These are phyloP conservation scores for Solea solea DNA, from an alignment of 2,113 vertebrate genomes.

Conservation along the genomic window DNA sequence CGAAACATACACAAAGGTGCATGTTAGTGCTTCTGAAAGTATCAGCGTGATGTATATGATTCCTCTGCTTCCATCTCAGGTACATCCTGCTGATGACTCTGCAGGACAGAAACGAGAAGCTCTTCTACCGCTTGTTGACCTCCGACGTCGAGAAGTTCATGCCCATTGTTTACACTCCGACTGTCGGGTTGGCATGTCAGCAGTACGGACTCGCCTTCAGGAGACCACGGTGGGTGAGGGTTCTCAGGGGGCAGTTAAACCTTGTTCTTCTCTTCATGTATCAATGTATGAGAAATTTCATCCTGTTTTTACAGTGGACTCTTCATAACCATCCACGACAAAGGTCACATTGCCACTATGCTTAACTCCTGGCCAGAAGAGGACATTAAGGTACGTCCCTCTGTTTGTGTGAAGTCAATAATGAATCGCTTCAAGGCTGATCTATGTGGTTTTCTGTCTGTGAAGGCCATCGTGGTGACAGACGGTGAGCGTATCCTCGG, in stretches of 20 bases:
- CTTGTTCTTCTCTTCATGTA: too few relatives aligned
- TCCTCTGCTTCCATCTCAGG: constrained; percentile 68
- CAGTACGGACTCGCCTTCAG: constrained; percentile 96
- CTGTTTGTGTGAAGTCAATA: background rate
- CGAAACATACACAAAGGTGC: background rate
- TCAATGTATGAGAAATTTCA: too few relatives aligned
- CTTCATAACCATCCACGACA: constrained; percentile 98
- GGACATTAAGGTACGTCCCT: constrained; percentile 88
- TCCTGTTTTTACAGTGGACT: constrained; percentile 83
- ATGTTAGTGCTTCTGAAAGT: background rate
- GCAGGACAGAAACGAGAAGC: constrained; percentile 97
- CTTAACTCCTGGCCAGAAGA: constrained; percentile 97
- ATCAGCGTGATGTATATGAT: background rate
- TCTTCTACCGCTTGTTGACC: constrained; percentile 95
- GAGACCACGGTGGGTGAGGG: constrained; percentile 92
- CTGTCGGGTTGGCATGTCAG: constrained; percentile 95
- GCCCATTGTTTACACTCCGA: constrained; percentile 97
- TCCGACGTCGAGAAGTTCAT: constrained; percentile 96
- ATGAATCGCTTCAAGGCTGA: background rate
- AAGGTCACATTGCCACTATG: constrained; percentile 94
- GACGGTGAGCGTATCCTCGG: constrained; percentile 97
- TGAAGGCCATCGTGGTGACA: constrained; percentile 95
- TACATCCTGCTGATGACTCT: constrained; percentile 98
- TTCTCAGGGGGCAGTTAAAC: background rate
- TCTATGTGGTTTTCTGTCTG: constrained; percentile 22